These are phyloP conservation scores for Cosmia pyralina DNA, from an alignment of 2,888 invertebrate species.

Conservation along the genomic window DNA sequence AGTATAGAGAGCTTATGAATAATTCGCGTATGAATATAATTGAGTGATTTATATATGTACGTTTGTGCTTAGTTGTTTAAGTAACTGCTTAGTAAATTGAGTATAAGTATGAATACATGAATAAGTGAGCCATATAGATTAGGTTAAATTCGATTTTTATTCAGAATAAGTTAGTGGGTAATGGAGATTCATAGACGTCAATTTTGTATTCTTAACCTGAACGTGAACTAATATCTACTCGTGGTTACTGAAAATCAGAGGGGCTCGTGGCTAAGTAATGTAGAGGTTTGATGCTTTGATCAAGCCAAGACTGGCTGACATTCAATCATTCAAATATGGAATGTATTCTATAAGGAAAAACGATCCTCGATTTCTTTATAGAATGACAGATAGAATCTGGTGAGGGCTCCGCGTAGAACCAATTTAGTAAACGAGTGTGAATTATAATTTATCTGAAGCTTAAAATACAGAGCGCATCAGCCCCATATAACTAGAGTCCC, in stretches of 20 bases:
- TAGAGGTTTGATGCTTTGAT: no score
- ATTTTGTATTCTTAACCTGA: not conserved
- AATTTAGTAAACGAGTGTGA: no score
- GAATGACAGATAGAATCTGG: no score
- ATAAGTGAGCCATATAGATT: not conserved
- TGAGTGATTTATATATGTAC: constrained; percentile 68
- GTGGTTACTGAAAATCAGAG: not conserved
- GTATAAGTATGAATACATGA: constrained; percentile 1
- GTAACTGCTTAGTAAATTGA: constrained; percentile 40
- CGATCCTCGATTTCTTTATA: no score
- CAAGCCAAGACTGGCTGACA: no score
- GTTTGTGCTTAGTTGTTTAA: constrained; percentile 35
- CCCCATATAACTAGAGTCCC: no score
- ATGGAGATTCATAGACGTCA: not conserved
- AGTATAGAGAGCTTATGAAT: constrained; percentile 73
- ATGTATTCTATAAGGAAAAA: no score
- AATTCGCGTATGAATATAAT: constrained; percentile 76
- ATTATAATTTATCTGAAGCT: no score
- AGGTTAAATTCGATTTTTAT: not conserved
- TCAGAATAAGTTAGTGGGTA: not conserved
- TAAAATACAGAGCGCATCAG: no score
- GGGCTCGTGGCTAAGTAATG: no score
- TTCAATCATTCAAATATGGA: no score
- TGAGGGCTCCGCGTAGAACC: no score
- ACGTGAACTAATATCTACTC: not conserved